Conservation (phyloP, 2,888 invertebrate species). For the Pyrochroa serraticornis region DNA sequence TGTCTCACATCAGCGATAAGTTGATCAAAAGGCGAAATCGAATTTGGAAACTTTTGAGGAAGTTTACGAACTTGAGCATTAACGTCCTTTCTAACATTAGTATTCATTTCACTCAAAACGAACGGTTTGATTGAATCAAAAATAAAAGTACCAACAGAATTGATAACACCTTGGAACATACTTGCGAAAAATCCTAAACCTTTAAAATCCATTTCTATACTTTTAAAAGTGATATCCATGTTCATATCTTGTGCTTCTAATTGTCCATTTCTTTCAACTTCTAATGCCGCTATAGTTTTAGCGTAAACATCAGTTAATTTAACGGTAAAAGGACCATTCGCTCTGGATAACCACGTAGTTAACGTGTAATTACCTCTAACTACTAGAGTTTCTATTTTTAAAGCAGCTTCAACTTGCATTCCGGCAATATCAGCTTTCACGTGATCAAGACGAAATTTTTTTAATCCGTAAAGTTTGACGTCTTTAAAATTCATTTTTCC, state of each 20-base stretch:
- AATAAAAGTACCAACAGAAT: slow-evolving; percentile 79
- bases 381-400: slow-evolving; percentile 73
- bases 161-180: slow-evolving; percentile 72
- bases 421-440: slow-evolving; percentile 74
- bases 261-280: slow-evolving; percentile 75
- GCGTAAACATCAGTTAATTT: slow-evolving; percentile 74
- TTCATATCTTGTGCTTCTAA: slow-evolving; percentile 78
- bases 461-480: slow-evolving; percentile 75
- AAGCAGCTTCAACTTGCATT: slow-evolving; percentile 77
- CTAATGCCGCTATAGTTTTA: slow-evolving; percentile 71
- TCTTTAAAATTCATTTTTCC: slow-evolving; percentile 74
- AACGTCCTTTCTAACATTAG: slow-evolving; percentile 73
- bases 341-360: slow-evolving; percentile 69
- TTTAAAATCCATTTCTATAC: slow-evolving; percentile 81
- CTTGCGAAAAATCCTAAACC: slow-evolving; percentile 79
- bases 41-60: slow-evolving; percentile 80
- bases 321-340: slow-evolving; percentile 79
- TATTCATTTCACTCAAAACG: slow-evolving; percentile 78
- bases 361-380: slow-evolving; percentile 79
- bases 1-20: slow-evolving; percentile 76
- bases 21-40: slow-evolving; percentile 85
- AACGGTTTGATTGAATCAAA: slow-evolving; percentile 89
- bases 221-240: slow-evolving; percentile 78
- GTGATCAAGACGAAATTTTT: slow-evolving; percentile 76
- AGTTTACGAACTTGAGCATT: slow-evolving; percentile 75